Evolutionary conservation across 2,888 invertebrate genomes (phyloP), one percentile per base, ranked within the genome.

Genomic region (Cynaeus angustus): DNA sequence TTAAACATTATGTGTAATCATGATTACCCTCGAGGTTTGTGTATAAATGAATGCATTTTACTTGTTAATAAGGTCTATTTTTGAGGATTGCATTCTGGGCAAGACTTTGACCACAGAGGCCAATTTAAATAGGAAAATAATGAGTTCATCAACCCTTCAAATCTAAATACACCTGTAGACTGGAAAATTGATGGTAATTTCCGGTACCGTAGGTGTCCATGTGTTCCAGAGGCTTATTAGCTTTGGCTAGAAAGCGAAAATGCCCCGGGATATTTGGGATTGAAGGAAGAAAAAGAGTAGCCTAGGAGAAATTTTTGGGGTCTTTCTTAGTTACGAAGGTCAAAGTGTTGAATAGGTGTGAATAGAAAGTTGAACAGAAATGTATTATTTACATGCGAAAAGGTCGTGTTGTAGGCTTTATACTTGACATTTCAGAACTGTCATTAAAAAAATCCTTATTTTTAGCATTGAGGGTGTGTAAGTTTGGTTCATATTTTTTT

Each of bases 131-230:
- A 50, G 38, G 26, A 10, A 38, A 50, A 61, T 59, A 59, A 59
- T 61, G 61, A 61, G 61, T 61, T 61, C 48, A 50, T 61, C 37
- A 50, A 61, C 61, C 48, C 61, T 61, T 33, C 46, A 33, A 61
- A 48, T 61, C 48, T 21, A 33, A 48, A 48, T 48, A 38, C 61
- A 61, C 61, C 61, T 61, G 61, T 61, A 48, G 37, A 59, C 59
- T 41, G 59, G 46, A 59, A 59, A 59, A 59, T 59, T 59, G 48
- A 61, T 26, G 48, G 48, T 61, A 50, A 61, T 61, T 61, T 61
- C 61, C 61, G 61, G 61, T 38, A 37, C 26, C 14, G 26, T 38
- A 61, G 26, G 21, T n/a, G n/a, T n/a, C n/a, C n/a, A n/a, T n/a
- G n/a, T n/a, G n/a, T n/a, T n/a, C n/a, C n/a, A n/a, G n/a, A n/a